Percentiles rank a stretch among this genome's conserved stretches.
Conservation (phyloP, 2,888 invertebrate genomes). For the Ophraella communa region DNA sequence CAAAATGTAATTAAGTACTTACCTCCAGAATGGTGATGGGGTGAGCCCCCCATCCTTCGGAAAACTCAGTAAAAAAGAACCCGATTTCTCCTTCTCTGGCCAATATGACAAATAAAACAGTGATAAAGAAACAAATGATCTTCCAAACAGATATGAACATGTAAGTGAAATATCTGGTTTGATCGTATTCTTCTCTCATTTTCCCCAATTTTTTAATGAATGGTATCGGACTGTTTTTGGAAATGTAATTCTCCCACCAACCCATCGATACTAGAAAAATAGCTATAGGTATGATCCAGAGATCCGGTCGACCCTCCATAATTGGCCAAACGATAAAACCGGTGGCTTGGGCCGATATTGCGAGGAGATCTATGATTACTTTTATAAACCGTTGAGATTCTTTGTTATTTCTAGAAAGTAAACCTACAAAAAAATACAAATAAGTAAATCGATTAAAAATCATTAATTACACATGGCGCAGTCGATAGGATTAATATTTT, state of each 20-base stretch:
- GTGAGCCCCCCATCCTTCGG: conserved; percentile 77
- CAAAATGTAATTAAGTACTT: conserved; percentile 6
- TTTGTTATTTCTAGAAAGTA: conserved; percentile 82
- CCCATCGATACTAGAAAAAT: conserved; percentile 83
- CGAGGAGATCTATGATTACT: conserved; percentile 82
- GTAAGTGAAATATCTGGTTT: conserved; percentile 87
- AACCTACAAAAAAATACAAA: conserved; percentile 60
- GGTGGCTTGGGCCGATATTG: conserved; percentile 87
- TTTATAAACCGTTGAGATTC: conserved; percentile 80
- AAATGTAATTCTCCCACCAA: conserved; percentile 99
- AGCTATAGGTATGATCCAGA: conserved; percentile 88
- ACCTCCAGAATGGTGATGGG: conserved; percentile 80
- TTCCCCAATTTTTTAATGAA: conserved; percentile 77
- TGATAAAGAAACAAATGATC: conserved; percentile 78
- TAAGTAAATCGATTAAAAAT: no score
- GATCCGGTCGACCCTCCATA: conserved; percentile 73
- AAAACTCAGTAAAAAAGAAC: conserved; percentile 78
- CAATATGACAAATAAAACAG: conserved; percentile 75
- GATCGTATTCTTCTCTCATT: conserved; percentile 79
- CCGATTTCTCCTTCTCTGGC: conserved; percentile 78
- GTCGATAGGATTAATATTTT: neutral
- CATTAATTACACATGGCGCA: neutral
- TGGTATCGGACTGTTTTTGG: conserved; percentile 81
- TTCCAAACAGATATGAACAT: conserved; percentile 93
- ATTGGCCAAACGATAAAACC: conserved; percentile 94